Percentiles rank a stretch among this genome's conserved stretches.
Conservation (phyloP, 2,113 vertebrate genomes). For the Spizaetus ornatus region DNA sequence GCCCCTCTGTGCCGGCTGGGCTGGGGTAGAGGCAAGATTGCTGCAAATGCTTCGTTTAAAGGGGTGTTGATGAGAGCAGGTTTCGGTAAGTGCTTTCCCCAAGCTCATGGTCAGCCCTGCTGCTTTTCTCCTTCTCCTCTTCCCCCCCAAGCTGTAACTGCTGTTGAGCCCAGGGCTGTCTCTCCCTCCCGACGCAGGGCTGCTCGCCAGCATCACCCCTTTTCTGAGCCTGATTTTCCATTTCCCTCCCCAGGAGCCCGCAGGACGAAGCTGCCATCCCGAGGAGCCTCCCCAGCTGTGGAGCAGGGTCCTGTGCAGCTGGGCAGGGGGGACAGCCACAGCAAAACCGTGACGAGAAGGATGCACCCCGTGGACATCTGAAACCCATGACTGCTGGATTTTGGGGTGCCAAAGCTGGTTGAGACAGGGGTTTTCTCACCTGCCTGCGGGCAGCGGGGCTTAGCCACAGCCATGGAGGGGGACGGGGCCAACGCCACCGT, state of each 20-base stretch:
- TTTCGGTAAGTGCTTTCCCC: background rate
- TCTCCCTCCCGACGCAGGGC: background rate
- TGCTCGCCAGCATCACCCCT: background rate
- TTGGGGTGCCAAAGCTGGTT: background rate
- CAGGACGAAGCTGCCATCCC: rapidly evolving
- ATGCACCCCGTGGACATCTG: background rate
- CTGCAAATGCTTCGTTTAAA: background rate
- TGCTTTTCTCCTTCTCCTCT: background rate
- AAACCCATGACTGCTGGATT: rapidly evolving
- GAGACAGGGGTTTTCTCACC: background rate
- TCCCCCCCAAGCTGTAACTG: rapidly evolving
- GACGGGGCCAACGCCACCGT: conserved; percentile 7
- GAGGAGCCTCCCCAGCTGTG: rapidly evolving
- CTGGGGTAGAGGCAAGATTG: background rate
- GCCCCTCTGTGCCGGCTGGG: background rate
- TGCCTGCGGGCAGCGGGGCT: background rate
- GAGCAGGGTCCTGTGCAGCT: background rate
- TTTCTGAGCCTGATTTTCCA: background rate
- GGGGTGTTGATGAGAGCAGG: background rate
- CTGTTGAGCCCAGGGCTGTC: background rate
- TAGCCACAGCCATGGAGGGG: background rate
- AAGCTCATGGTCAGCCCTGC: background rate
- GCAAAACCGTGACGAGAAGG: background rate
- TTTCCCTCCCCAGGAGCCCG: background rate
- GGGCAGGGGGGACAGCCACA: rapidly evolving